phyloP scores from a whole-genome alignment of 2,888 invertebrate species.

The Zaprionus lineosus region DNA sequence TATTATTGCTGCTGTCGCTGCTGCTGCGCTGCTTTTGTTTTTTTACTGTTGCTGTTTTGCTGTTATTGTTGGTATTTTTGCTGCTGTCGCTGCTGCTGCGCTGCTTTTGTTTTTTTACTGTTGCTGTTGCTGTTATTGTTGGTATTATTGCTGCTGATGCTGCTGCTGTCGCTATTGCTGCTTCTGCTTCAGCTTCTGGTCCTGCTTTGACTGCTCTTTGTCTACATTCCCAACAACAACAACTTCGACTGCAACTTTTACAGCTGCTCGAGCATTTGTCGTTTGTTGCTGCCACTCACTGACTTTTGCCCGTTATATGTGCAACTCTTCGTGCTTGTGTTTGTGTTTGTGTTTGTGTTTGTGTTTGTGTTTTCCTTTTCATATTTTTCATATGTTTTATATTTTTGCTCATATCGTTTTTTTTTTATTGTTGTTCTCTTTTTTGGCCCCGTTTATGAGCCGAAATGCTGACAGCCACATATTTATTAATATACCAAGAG shows the following conservation, averaged over 20 bases:
- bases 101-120: too few relatives aligned
- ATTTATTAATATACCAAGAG: constrained; percentile 23
- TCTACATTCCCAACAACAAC: too few relatives aligned
- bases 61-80: too few relatives aligned
- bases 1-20: not conserved
- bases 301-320: too few relatives aligned
- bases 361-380: constrained; percentile 3
- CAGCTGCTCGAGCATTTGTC: constrained; percentile 46
- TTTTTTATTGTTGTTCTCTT: not conserved
- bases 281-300: not conserved
- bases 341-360: not conserved
- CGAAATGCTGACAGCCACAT: constrained; percentile 48
- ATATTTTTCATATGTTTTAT: constrained; percentile 18
- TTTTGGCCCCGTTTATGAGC: constrained; percentile 47
- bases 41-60: too few relatives aligned
- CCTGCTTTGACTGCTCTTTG: too few relatives aligned
- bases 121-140: too few relatives aligned
- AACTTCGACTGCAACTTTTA: constrained; percentile 52
- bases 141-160: not conserved
- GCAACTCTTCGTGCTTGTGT: too few relatives aligned
- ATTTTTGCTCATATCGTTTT: constrained; percentile 13
- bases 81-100: too few relatives aligned
- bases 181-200: too few relatives aligned
- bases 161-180: not conserved
- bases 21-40: too few relatives aligned